Base-by-base conservation (phyloP, 2,888 invertebrate genomes). In the Hanleya hanleyi region DNA sequence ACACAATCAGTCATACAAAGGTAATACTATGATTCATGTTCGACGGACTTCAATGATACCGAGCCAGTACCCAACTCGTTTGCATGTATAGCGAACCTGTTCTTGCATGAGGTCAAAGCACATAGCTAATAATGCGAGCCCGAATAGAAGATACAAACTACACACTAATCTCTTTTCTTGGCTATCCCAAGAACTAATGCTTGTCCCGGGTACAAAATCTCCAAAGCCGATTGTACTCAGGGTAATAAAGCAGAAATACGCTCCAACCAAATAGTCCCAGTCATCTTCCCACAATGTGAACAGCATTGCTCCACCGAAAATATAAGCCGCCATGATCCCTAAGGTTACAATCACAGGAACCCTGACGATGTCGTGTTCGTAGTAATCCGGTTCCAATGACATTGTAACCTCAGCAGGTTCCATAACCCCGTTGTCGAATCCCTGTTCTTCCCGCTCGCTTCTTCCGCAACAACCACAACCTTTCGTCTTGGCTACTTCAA, bases 231-330 rank as follows among this genome's bases (percentile, higher is more conserved):
- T 91, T 36, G 91, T 91, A 64, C 88, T 88, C 22, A 91, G 83
- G 5, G 91, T 91, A 72, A 91, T 87, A 79, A 91, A 91, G 71
- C 90, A 91, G 84, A 91, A 91, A 79, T 91, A 91, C 69, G 90
- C 89, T 69, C 97, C 97, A 83, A 97, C 97, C 77, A 99, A 92
- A 87, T 95, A 94, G 82, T 94, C 94, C 98, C 98, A 98, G 47
- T 94, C 93, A 22, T 97, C 97, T 74, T 98, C 98, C 96, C 97
- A 98, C 86, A 94, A 92, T 2, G 95, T 94, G 91, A 99, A 99
- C 67, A 99, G 93, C 87, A 96, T 92, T 0, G 97, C 97, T 26
- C 99, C 98, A 72, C 96, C 96, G 85, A 96, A 93, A 71, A 96
- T 94, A 89, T 95, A 95, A 86, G 95, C 94, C 82, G 97, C 94